Percentiles rank a stretch among this genome's conserved stretches.
Evolutionary conservation across 2,888 invertebrate genomes (phyloP).

Genomic region (Hydriomena furcata): DNA sequence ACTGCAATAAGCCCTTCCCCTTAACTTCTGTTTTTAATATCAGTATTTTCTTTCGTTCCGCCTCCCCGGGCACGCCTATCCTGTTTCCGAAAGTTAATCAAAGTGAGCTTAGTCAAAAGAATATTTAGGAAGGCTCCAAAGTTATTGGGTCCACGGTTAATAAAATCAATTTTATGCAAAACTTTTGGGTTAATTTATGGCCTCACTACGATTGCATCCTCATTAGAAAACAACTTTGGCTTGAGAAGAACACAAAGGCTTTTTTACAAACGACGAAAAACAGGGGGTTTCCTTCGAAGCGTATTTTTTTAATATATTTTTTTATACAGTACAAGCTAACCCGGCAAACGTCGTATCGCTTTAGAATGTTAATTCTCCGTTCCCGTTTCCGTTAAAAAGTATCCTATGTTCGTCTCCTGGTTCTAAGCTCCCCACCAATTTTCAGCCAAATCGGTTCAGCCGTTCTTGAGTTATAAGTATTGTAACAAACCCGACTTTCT

Average conservation of each 20-base stretch:
- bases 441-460: too few relatives aligned
- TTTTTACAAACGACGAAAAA: too few relatives aligned
- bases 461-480: too few relatives aligned
- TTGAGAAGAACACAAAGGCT: not conserved
- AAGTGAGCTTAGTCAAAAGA: conserved; percentile 51
- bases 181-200: conserved; percentile 42
- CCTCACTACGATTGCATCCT: conserved; percentile 24
- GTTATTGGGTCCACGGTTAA: conserved; percentile 51
- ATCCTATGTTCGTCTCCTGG: too few relatives aligned
- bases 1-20: not conserved
- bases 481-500: too few relatives aligned
- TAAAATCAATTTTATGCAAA: conserved; percentile 68
- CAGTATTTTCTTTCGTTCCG: conserved; percentile 19
- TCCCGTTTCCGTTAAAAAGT: too few relatives aligned
- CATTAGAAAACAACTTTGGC: conserved; percentile 17
- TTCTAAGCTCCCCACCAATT: too few relatives aligned
- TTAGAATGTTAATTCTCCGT: too few relatives aligned
- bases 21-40: conserved; percentile 14
- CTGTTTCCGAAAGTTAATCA: conserved; percentile 44
- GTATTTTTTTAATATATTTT: too few relatives aligned
- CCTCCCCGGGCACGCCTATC: conserved; percentile 20
- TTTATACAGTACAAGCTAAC: too few relatives aligned
- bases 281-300: not conserved
- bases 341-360: too few relatives aligned
- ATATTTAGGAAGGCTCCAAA: conserved; percentile 45